Conservation (phyloP, 1,140 invertebrate genomes). For the Metaphire vulgaris region DNA sequence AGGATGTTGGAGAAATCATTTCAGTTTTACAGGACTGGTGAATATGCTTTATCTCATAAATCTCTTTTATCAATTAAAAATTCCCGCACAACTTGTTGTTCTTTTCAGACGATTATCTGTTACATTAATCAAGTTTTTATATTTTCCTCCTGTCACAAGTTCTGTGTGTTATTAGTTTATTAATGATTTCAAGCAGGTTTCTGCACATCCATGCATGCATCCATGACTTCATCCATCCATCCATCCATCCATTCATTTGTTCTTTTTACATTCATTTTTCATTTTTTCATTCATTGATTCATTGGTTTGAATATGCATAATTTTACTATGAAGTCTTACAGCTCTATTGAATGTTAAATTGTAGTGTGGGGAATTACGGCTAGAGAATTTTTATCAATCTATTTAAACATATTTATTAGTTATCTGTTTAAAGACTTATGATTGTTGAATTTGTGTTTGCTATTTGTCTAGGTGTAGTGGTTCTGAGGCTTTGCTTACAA, state of each 20-base stretch:
- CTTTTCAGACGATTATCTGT: not conserved
- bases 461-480: conserved; percentile 75
- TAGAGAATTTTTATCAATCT: too few relatives aligned
- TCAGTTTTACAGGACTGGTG: conserved; percentile 48
- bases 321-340: too few relatives aligned
- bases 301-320: too few relatives aligned
- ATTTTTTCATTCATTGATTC: too few relatives aligned
- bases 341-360: too few relatives aligned
- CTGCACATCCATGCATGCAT: not conserved
- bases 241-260: too few relatives aligned
- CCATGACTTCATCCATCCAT: not conserved
- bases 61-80: not conserved
- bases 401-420: too few relatives aligned
- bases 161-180: not conserved
- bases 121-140: not conserved
- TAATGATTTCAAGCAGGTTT: not conserved
- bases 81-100: not conserved
- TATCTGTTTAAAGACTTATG: too few relatives aligned
- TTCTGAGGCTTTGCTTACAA: conserved; percentile 77
- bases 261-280: too few relatives aligned
- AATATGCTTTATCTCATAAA: conserved; percentile 10
- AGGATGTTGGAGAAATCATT: conserved; percentile 51
- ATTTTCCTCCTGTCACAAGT: not conserved
- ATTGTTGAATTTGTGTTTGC: too few relatives aligned
- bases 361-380: too few relatives aligned